Percentiles rank a stretch among this genome's conserved stretches.
phyloP scores from a whole-genome alignment of 1,140 invertebrate genomes.

The Zaprionus camerounensis region DNA sequence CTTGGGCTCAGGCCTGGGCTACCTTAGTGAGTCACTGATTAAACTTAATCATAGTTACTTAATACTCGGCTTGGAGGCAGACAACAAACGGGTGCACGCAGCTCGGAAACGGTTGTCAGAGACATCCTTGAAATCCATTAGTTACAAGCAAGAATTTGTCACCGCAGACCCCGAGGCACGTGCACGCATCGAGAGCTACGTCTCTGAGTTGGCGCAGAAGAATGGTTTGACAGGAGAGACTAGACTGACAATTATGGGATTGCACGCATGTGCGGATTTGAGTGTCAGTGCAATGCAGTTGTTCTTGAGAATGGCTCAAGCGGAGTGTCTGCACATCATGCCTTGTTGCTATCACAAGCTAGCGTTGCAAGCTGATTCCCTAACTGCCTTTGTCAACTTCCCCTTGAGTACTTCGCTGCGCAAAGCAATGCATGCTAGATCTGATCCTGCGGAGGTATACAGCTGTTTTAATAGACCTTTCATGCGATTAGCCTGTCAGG shows the following conservation, averaged over 20 bases:
- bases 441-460: not conserved
- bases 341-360: constrained; percentile 95
- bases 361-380: constrained; percentile 31
- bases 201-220: constrained; percentile 77
- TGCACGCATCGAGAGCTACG: constrained; percentile 83
- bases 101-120: constrained; percentile 87
- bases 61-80: constrained; percentile 91
- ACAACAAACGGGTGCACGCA: constrained; percentile 86
- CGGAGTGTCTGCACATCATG: constrained; percentile 88
- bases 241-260: constrained; percentile 85
- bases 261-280: constrained; percentile 94
- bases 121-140: constrained; percentile 85
- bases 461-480: constrained; percentile 87
- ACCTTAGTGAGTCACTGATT: constrained; percentile 89
- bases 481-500: constrained; percentile 87
- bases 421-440: constrained; percentile 7
- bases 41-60: constrained; percentile 86
- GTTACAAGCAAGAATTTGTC: constrained; percentile 86
- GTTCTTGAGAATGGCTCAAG: constrained; percentile 87
- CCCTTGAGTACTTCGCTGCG: constrained; percentile 85
- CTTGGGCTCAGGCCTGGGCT: constrained; percentile 93
- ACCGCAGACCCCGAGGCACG: constrained; percentile 83
- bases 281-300: constrained; percentile 89
- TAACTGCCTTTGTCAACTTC: constrained; percentile 86
- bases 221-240: constrained; percentile 11